Base-by-base conservation (phyloP, 2,888 invertebrate genomes). In the Molorchus minor region DNA sequence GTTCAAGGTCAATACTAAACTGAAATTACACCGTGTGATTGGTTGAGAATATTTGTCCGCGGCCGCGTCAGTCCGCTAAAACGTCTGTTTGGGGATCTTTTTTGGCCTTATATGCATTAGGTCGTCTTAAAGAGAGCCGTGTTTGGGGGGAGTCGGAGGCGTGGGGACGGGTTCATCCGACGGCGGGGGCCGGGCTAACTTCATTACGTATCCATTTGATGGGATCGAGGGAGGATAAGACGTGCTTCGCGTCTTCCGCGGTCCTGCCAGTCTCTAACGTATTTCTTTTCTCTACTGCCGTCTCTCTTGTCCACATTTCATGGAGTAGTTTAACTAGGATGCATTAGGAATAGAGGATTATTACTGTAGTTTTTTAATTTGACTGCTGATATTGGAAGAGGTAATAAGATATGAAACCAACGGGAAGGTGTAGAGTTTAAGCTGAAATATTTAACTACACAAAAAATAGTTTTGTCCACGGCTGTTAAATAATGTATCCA, bases 171-270 rank as follows among this genome's bases (percentile, higher is more conserved):
- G 54, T 44, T 54, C 62, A 58, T 52, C 47, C 57, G 47, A 46
- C 55, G 56, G 41, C 64, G 69, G 69, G 60, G 65, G 58, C n/a
- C 55, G 57, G 44, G 84, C 84, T 88, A 88, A 88, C 87, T 87
- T 85, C 86, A 86, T 88, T 88, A 88, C 85, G 87, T 85, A 88
- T 88, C 88, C 88, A 88, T 88, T 88, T 88, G 88, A 88, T 87
- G 88, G 87, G 86, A 87, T 87, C 86, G 86, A 75, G 76, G 77
- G 75, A 73, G 74, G 69, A 72, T 73, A 73, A 72, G 73, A 75
- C 74, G 75, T 75, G 75, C 74, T 72, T 69, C 68, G 74, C 67
- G 52, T 52, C 41, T 52, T 52, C 52, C 52, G 41, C 15, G 52
- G 41, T 41, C 41, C 29, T 41, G 17, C 17, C 51, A 29, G 29